Conservation (phyloP, 2,888 invertebrate genomes). For the Microdon myrmicae region DNA sequence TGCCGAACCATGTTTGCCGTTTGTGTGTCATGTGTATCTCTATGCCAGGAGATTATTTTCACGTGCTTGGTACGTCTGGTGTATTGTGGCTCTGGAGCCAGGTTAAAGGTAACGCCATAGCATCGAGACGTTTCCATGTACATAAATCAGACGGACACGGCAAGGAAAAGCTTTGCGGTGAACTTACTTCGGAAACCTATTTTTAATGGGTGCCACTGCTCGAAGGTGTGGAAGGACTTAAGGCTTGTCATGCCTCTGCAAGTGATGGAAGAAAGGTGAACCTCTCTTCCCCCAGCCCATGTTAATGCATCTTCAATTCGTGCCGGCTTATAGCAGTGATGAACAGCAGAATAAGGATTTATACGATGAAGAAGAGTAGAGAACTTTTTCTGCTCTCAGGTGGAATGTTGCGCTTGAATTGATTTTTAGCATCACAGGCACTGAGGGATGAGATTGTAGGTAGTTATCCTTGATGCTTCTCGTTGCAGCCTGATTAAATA, state of each 20-base stretch:
- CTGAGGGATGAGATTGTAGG: slow-evolving; percentile 19
- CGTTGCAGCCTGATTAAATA: slow-evolving; percentile 51
- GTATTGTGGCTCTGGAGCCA: slow-evolving; percentile 12
- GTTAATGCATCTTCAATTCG: slow-evolving; percentile 44
- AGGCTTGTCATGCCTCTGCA: slow-evolving; percentile 32
- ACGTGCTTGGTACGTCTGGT: slow-evolving; percentile 34
- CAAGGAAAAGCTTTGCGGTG: slow-evolving; percentile 54
- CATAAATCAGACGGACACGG: slow-evolving; percentile 54
- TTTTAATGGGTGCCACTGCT: slow-evolving; percentile 40
- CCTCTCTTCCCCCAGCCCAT: too few relatives aligned
- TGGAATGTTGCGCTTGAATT: slow-evolving; percentile 37
- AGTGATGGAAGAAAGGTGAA: not conserved
- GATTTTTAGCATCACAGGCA: slow-evolving; percentile 26
- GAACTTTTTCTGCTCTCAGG: slow-evolving; percentile 11
- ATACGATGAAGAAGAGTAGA: slow-evolving; percentile 21
- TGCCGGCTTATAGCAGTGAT: slow-evolving; percentile 45
- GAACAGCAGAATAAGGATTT: slow-evolving; percentile 39
- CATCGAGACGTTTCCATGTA: slow-evolving; percentile 50
- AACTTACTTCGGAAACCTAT: slow-evolving; percentile 55
- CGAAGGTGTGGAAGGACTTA: slow-evolving; percentile 29
- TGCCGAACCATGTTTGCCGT: slow-evolving; percentile 28
- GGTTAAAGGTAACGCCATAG: slow-evolving; percentile 28
- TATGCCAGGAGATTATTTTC: slow-evolving; percentile 48
- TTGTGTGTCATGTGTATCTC: slow-evolving; percentile 37
- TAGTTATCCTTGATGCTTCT: slow-evolving; percentile 52